Evolutionary conservation across 2,888 invertebrate species (phyloP).

Genomic region (Acleris emargana): DNA sequence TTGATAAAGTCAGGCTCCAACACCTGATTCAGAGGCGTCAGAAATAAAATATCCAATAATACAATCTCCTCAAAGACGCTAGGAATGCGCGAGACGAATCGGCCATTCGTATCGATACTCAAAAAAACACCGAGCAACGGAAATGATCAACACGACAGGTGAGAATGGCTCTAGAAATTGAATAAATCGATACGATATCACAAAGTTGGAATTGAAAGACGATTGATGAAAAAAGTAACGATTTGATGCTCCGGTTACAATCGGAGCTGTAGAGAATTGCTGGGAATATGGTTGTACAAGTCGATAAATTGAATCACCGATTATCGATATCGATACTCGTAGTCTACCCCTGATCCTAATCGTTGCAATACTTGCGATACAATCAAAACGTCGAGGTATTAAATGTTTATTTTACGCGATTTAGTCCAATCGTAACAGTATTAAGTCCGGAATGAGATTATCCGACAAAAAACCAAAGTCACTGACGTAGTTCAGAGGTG

Average conservation of each 20-base stretch:
- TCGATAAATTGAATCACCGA: slow-evolving; percentile 43
- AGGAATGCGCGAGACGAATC: slow-evolving; percentile 79
- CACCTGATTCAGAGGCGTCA: slow-evolving; percentile 46
- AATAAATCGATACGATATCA: slow-evolving; percentile 77
- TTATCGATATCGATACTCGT: slow-evolving; percentile 15
- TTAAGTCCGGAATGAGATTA: no score
- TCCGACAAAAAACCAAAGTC: no score
- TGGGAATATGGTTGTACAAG: slow-evolving; percentile 22
- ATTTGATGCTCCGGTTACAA: slow-evolving; percentile 64
- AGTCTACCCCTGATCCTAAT: no score
- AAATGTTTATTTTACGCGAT: no score
- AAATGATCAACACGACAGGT: slow-evolving; percentile 76
- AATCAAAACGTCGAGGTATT: no score
- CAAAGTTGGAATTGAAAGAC: slow-evolving; percentile 78
- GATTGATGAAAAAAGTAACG: slow-evolving; percentile 71
- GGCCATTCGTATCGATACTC: slow-evolving; percentile 59
- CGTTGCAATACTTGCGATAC: no score
- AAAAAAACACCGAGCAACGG: slow-evolving; percentile 62
- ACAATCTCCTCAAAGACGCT: slow-evolving; percentile 55
- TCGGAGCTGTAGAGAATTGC: slow-evolving; percentile 42
- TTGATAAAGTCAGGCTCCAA: slow-evolving; percentile 8
- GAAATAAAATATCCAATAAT: slow-evolving; percentile 58
- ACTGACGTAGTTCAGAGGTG: no score
- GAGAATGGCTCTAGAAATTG: slow-evolving; percentile 75
- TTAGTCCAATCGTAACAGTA: no score